These are phyloP conservation scores for Anniella stebbinsi DNA, from an alignment of 2,797 vertebrate genomes.

Conservation along the genomic window DNA sequence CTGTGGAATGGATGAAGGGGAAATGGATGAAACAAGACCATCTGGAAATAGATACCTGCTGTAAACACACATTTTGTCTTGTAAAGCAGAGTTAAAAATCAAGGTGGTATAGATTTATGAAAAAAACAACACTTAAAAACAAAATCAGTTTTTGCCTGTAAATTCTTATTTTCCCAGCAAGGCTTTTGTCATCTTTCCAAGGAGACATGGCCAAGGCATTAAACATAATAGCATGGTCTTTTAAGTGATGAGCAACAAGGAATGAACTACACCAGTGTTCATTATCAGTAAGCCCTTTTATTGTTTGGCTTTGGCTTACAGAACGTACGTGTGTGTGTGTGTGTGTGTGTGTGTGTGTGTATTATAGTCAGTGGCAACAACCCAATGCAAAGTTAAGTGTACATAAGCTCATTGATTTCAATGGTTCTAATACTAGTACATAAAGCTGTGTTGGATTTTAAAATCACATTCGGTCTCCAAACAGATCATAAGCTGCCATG, in stretches of 20 bases:
- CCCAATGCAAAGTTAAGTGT: neutral
- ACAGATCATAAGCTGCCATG: neutral
- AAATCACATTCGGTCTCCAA: neutral
- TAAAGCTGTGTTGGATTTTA: neutral
- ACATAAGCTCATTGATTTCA: neutral
- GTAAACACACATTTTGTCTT: neutral
- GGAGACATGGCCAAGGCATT: neutral
- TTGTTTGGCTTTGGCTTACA: neutral
- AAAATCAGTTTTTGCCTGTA: neutral
- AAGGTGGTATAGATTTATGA: neutral
- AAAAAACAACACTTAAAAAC: neutral
- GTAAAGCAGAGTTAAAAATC: constrained; percentile 21
- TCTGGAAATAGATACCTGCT: constrained; percentile 14
- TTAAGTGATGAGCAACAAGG: neutral
- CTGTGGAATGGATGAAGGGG: constrained; percentile 1
- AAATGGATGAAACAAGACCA: constrained; percentile 21
- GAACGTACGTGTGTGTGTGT: neutral
- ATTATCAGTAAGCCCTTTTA: neutral
- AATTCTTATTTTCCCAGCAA: constrained; percentile 30
- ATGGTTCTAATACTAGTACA: neutral
- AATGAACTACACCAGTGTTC: neutral
- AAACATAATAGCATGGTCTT: neutral
- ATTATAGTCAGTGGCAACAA: neutral
- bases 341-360: neutral
- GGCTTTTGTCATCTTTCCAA: neutral